Conservation (phyloP, 1,140 invertebrate species). For the Asobara japonica region DNA sequence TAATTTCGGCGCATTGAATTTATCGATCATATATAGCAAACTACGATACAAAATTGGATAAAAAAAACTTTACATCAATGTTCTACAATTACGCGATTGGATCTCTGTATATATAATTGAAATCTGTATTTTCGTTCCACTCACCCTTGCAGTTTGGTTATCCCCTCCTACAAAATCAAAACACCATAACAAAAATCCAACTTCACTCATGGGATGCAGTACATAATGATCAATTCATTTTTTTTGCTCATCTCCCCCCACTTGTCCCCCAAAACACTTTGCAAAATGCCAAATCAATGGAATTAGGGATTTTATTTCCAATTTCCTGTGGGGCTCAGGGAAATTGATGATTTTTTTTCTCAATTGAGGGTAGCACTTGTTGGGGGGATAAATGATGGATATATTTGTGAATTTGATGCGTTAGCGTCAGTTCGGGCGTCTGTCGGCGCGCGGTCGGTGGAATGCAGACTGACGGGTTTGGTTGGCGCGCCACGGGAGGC, state of each 20-base stretch:
- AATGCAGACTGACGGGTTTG: constrained; percentile 52
- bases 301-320: too few species aligned
- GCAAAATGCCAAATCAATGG: neutral
- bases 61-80: too few species aligned
- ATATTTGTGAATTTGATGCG: neutral
- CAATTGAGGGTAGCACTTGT: neutral
- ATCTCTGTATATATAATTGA: too few species aligned
- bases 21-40: too few species aligned
- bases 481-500: constrained; percentile 34
- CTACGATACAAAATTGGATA: too few species aligned
- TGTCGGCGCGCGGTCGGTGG: constrained; percentile 42
- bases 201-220: neutral
- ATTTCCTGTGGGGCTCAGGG: too few species aligned
- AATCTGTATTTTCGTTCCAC: neutral
- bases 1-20: too few species aligned
- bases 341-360: too few species aligned
- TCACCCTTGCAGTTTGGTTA: neutral
- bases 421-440: constrained; percentile 34
- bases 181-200: neutral
- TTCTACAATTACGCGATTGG: too few species aligned
- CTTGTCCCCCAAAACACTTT: neutral
- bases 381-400: neutral
- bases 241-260: neutral
- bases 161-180: neutral
- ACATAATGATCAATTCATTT: neutral